Conservation (phyloP, 2,888 invertebrate genomes). For the Crematogaster levior region DNA sequence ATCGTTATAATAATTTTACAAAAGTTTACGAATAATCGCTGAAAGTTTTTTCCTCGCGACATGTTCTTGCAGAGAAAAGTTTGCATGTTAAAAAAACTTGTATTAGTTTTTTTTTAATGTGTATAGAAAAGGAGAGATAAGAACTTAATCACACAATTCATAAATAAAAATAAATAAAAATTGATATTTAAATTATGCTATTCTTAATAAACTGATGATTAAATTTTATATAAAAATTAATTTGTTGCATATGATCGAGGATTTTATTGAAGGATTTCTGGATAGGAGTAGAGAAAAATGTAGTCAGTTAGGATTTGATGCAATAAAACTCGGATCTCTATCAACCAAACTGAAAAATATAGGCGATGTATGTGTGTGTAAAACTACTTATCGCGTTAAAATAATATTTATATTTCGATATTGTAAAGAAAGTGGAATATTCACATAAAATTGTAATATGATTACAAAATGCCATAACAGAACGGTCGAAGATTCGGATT, state of each 20-base stretch:
- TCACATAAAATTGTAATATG: not conserved
- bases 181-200: not conserved
- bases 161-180: no score
- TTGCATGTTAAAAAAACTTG: not conserved
- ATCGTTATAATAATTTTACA: conserved; percentile 44
- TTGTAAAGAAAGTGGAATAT: not conserved
- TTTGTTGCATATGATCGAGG: not conserved
- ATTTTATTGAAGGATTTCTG: not conserved
- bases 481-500: not conserved
- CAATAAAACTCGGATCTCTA: not conserved
- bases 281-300: not conserved
- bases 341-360: not conserved
- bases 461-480: not conserved
- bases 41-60: not conserved
- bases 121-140: not conserved
- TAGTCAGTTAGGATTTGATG: not conserved
- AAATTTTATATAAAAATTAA: not conserved
- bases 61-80: not conserved
- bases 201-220: not conserved
- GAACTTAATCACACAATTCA: not conserved
- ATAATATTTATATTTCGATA: not conserved
- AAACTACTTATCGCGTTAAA: not conserved
- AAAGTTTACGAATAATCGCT: not conserved
- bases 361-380: not conserved
- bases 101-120: not conserved